Evolutionary conservation across 2,888 invertebrate genomes (phyloP), one percentile per base, ranked within the genome.

Genomic region (Heliconius charithonia): DNA sequence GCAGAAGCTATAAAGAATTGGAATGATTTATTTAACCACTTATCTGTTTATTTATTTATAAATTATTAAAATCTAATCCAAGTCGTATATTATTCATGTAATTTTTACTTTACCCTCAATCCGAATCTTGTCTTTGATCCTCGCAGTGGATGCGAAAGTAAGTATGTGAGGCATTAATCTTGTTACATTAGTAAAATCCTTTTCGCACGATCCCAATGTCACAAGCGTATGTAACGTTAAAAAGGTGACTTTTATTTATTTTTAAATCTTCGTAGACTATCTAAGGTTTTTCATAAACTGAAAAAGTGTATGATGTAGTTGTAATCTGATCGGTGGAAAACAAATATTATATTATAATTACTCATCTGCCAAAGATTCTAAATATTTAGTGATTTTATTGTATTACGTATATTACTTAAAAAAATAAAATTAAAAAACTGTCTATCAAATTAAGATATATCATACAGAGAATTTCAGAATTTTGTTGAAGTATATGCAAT

Each of bases 151-250:
- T 67, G 22, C 32, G 59, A 59, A 56, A 72, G n/a, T 59, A 45
- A 13, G 72, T 72, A 59, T 59, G 62, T 67, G 32, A 76, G 62
- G 76, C 67, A 76, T 76, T 79, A 79, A 76, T 67, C 79, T 76
- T 72, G 76, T 66, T 45, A 66, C 62, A 62, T 72, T 66, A 72
- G 72, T 76, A 59, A 59, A 79, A 79, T 67, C 62, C 73, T 76
- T 72, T 79, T 79, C 76, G 27, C 72, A 72, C 66, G 51, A 76
- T 67, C 66, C 32, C 76, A 72, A 37, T 73, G 72, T 79, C 72
- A 73, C 41, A 13, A 73, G 73, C 76, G 73, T 45, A 62, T 59
- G 56, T 67, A 62, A 72, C n/a, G 41, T 41, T 16, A 25, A 25
- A 72, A 59, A 59, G 32, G 32, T 72, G 72, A 37, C 56, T 37